These are phyloP conservation scores for Chaetodon trifascialis DNA, from an alignment of 2,113 vertebrate species.

Conservation along the genomic window DNA sequence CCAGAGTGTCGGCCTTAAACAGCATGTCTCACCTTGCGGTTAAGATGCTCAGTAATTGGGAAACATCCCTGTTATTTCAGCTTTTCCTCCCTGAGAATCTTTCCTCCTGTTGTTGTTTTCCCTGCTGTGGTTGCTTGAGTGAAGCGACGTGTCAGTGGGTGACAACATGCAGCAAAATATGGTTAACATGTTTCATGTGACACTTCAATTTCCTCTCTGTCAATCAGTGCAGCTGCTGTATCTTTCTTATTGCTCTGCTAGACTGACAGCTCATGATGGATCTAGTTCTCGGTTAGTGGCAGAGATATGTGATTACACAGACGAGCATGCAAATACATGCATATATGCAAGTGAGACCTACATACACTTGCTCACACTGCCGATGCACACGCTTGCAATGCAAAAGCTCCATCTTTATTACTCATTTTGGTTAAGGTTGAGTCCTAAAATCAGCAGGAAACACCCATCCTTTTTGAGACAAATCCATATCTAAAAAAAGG, in stretches of 20 bases:
- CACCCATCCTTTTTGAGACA: background rate
- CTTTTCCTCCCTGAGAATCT: background rate
- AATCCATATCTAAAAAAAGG: background rate
- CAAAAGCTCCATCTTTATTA: background rate
- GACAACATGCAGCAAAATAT: conserved; percentile 70
- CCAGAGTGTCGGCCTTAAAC: conserved; percentile 8
- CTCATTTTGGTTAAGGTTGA: background rate
- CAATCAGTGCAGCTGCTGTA: conserved; percentile 72
- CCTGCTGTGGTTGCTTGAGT: conserved; percentile 33
- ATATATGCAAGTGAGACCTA: conserved; percentile 21
- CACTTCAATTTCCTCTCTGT: conserved; percentile 83
- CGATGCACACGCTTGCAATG: background rate
- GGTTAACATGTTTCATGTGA: conserved; percentile 80
- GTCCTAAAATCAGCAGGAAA: background rate
- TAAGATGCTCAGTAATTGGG: conserved; percentile 42
- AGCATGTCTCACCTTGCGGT: conserved; percentile 9
- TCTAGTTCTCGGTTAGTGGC: conserved; percentile 38
- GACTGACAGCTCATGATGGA: conserved; percentile 66
- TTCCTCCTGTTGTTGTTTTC: conserved; percentile 35
- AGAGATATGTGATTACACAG: conserved; percentile 58
- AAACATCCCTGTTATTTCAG: conserved; percentile 39
- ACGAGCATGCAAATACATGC: conserved; percentile 36
- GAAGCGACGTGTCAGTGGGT: conserved; percentile 41
- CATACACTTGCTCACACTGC: background rate
- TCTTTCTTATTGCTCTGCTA: conserved; percentile 45